Evolutionary conservation across 2,888 invertebrate genomes (phyloP).

Genomic region (Athripsodes cinereus): DNA sequence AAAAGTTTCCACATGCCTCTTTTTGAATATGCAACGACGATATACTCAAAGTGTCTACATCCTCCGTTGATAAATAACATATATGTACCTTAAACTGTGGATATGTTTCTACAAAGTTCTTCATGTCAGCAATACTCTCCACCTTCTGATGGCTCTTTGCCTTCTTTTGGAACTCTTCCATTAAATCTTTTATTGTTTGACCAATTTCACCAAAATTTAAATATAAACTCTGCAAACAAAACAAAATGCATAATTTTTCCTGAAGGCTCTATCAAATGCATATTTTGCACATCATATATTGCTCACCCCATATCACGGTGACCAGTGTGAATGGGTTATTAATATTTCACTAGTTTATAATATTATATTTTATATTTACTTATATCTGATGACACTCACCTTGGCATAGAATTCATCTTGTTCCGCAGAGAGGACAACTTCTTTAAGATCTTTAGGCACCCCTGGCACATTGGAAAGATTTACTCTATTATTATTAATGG

Average conservation of each 20-base stretch:
- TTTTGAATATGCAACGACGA: too few relatives aligned
- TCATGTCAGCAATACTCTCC: conserved; percentile 98
- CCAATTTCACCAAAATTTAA: conserved; percentile 98
- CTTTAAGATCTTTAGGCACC: conserved; percentile 81
- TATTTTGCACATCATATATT: too few relatives aligned
- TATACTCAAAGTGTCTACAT: too few relatives aligned
- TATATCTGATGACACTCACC: conserved; percentile 37
- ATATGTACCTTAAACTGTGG: conserved; percentile 80
- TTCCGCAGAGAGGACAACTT: conserved; percentile 90
- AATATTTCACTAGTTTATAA: too few relatives aligned
- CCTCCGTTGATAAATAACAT: too few relatives aligned
- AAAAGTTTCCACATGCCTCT: too few relatives aligned
- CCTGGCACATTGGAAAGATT: conserved; percentile 79
- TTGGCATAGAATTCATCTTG: conserved; percentile 97
- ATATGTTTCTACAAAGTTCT: conserved; percentile 95
- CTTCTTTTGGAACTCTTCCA: conserved; percentile 96
- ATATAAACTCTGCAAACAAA: conserved; percentile 69
- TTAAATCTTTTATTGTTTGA: conserved; percentile 89
- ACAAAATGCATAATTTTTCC: conserved; percentile 1
- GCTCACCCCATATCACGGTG: too few relatives aligned
- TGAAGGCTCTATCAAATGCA: too few relatives aligned
- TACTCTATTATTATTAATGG: conserved; percentile 90
- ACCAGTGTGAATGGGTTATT: too few relatives aligned
- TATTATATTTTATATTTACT: too few relatives aligned
- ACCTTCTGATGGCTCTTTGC: conserved; percentile 95